Conservation (phyloP, 2,888 invertebrate genomes). For the Neuroscelio doddi region DNA sequence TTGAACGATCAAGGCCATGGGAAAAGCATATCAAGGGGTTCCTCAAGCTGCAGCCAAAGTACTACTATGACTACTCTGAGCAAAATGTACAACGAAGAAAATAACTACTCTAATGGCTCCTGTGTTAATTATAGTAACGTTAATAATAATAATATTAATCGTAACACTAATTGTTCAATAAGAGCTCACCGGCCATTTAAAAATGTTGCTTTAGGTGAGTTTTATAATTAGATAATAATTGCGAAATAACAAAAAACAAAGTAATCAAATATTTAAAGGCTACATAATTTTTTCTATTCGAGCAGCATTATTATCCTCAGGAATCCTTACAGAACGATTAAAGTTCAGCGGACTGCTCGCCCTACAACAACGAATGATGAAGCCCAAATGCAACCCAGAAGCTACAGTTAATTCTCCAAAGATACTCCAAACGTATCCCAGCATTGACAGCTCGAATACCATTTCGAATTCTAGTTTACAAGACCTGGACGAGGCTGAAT, state of each 20-base stretch:
- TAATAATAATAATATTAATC: not conserved
- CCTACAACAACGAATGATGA: slow-evolving; percentile 33
- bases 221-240: slow-evolving; percentile 5
- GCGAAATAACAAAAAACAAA: not conserved
- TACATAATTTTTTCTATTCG: not conserved
- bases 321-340: slow-evolving; percentile 57
- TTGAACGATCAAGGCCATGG: slow-evolving; percentile 25
- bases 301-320: slow-evolving; percentile 32
- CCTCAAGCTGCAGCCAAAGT: slow-evolving; percentile 63
- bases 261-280: not conserved
- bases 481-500: slow-evolving; percentile 80
- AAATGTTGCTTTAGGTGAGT: slow-evolving; percentile 56
- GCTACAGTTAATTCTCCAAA: slow-evolving; percentile 66
- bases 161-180: slow-evolving; percentile 63
- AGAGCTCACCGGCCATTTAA: slow-evolving; percentile 62
- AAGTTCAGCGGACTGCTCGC: slow-evolving; percentile 62
- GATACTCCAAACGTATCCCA: slow-evolving; percentile 72
- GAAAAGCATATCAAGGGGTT: slow-evolving; percentile 54
- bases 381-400: slow-evolving; percentile 54
- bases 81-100: slow-evolving; percentile 55
- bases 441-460: slow-evolving; percentile 73
- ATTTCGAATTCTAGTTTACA: slow-evolving; percentile 86
- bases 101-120: slow-evolving; percentile 49
- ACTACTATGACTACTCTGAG: slow-evolving; percentile 63
- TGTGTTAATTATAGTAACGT: slow-evolving; percentile 17